Percentiles rank a stretch among this genome's conserved stretches.
These are phyloP conservation scores for Imbricaverruca yamaguchii DNA, from an alignment of 2,888 invertebrate genomes.

Conservation along the genomic window DNA sequence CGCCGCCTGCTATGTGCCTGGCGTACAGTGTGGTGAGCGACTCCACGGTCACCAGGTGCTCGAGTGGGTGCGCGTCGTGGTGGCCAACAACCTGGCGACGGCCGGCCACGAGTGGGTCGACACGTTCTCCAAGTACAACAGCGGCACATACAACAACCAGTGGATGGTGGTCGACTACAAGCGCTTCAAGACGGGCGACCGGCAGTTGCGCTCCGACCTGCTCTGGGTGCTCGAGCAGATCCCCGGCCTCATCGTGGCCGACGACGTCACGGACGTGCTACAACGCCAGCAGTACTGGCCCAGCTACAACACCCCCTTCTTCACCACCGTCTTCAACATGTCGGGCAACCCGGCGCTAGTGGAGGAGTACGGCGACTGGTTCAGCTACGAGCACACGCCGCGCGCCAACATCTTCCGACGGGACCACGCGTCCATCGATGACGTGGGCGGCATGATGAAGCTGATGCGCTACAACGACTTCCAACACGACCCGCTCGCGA, in stretches of 20 bases:
- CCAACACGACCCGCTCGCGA: conserved; percentile 56
- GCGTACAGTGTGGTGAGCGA: neutral
- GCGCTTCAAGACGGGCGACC: conserved; percentile 48
- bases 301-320: conserved; percentile 61
- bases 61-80: conserved; percentile 66
- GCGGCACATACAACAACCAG: conserved; percentile 76
- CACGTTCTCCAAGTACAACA: conserved; percentile 59
- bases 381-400: conserved; percentile 56
- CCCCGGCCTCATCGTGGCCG: conserved; percentile 54
- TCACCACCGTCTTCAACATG: conserved; percentile 53
- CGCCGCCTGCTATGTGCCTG: conserved; percentile 46
- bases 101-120: conserved; percentile 66
- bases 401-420: conserved; percentile 55
- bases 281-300: conserved; percentile 60
- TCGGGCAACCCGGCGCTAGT: conserved; percentile 54
- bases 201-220: conserved; percentile 43
- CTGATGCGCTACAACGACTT: conserved; percentile 62
- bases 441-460: conserved; percentile 52
- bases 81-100: conserved; percentile 70
- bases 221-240: conserved; percentile 72
- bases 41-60: conserved; percentile 39
- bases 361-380: conserved; percentile 50
- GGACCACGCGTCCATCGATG: conserved; percentile 50
- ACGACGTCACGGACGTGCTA: conserved; percentile 60
- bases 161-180: conserved; percentile 75